A percentile compares a stretch with the other conserved stretches of the same genome.
These are phyloP conservation scores for Xestia c-nigrum DNA, from an alignment of 2,888 invertebrate species.

Conservation along the genomic window DNA sequence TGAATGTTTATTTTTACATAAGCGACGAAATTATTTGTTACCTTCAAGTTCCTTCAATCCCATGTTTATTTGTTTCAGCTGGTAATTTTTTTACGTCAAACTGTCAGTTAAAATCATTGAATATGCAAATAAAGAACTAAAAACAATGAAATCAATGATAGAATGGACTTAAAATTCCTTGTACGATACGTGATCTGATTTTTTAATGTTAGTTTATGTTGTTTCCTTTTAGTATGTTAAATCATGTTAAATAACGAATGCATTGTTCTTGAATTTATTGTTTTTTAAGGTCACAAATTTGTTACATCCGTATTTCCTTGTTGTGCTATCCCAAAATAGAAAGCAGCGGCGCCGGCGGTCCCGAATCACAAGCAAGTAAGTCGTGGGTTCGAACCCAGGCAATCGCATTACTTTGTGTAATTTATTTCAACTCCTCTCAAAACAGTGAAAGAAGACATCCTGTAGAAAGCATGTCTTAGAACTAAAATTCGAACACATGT, in stretches of 20 bases:
- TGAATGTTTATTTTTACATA: neutral
- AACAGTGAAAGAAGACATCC: too few species aligned
- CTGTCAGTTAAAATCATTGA: conserved; percentile 15
- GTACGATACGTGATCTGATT: conserved; percentile 55
- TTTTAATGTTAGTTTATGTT: conserved; percentile 24
- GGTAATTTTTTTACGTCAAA: neutral
- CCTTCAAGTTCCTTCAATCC: neutral
- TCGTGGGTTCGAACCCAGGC: too few species aligned
- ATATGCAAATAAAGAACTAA: conserved; percentile 39
- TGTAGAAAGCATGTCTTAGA: too few species aligned
- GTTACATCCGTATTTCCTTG: neutral
- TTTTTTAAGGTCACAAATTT: conserved; percentile 2
- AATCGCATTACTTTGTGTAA: too few species aligned
- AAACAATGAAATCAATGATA: conserved; percentile 62
- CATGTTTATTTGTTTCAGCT: neutral
- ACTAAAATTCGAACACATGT: too few species aligned
- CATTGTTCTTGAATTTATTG: conserved; percentile 15
- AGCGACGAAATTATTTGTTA: neutral
- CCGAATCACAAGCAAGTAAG: too few species aligned
- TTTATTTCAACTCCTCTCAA: too few species aligned
- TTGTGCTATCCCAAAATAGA: too few species aligned
- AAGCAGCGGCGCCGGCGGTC: too few species aligned
- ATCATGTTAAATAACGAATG: conserved; percentile 31
- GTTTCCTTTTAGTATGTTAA: conserved; percentile 50
- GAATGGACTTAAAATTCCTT: conserved; percentile 45